These are phyloP conservation scores for Elymnias hypermnestra DNA, from an alignment of 1,140 invertebrate species.

Conservation along the genomic window DNA sequence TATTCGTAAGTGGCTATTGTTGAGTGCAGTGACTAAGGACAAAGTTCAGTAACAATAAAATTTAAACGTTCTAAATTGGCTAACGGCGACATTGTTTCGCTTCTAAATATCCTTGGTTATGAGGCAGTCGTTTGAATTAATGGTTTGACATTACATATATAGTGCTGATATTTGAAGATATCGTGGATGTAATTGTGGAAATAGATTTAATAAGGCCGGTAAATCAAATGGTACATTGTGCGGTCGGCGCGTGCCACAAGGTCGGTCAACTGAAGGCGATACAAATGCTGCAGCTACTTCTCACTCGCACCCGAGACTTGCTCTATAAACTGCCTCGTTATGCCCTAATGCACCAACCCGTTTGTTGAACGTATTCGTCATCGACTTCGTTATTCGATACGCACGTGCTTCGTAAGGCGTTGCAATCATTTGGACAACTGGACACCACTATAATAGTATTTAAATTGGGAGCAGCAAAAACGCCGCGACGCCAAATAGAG, in stretches of 20 bases:
- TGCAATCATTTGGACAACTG: constrained; percentile 41
- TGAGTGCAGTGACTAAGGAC: no score
- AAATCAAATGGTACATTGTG: constrained; percentile 52
- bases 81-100: constrained; percentile 21
- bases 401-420: constrained; percentile 51
- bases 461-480: constrained; percentile 47
- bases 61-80: constrained; percentile 10
- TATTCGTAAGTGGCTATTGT: no score
- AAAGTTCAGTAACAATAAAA: no score
- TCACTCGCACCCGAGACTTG: constrained; percentile 35
- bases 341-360: constrained; percentile 32
- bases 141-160: constrained; percentile 7
- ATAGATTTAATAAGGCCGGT: constrained; percentile 44
- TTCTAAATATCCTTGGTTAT: constrained; percentile 20
- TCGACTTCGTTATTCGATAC: constrained; percentile 33
- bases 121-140: constrained; percentile 12
- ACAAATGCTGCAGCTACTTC: constrained; percentile 36
- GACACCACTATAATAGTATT: constrained; percentile 56
- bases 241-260: constrained; percentile 67
- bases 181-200: constrained; percentile 26
- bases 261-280: constrained; percentile 54
- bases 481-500: constrained; percentile 37
- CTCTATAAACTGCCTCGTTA: constrained; percentile 38
- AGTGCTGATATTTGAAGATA: constrained; percentile 9
- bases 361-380: constrained; percentile 41